phyloP scores from a whole-genome alignment of 1,140 invertebrate species.

The Drosophila simulans region DNA sequence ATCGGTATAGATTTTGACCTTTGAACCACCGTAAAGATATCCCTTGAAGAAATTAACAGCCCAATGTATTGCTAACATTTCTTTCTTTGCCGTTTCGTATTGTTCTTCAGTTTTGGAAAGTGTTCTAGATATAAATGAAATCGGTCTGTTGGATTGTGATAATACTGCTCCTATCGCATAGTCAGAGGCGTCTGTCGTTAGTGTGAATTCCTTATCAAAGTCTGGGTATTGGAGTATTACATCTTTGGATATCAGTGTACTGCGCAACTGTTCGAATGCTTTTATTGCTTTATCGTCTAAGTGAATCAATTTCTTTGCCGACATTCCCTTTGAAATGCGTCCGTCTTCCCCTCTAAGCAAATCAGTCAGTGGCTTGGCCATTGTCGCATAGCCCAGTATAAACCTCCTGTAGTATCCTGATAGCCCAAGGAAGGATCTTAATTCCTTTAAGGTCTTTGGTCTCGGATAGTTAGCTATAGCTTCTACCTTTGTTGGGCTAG shows the following conservation, averaged over 20 bases:
- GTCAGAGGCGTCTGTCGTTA: neutral
- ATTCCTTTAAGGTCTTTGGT: neutral
- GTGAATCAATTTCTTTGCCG: neutral
- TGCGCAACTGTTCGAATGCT: neutral
- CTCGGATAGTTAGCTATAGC: neutral
- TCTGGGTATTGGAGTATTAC: no score
- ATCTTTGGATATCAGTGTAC: no score
- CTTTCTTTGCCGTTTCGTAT: neutral
- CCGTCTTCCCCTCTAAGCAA: neutral
- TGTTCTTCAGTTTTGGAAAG: neutral
- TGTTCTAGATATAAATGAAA: neutral
- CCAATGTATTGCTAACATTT: neutral
- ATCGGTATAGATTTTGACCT: neutral
- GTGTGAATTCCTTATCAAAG: neutral
- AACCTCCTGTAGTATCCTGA: neutral
- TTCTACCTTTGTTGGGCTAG: neutral
- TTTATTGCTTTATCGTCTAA: neutral
- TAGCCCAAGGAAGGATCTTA: neutral
- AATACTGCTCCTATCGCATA: neutral
- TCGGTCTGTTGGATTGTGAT: neutral
- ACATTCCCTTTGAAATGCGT: no score
- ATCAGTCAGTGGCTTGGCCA: neutral
- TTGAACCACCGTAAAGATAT: neutral
- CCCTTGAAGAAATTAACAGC: neutral
- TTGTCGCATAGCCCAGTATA: neutral